These are phyloP conservation scores for Steatocranus sp. DNA, from an alignment of 2,797 vertebrate genomes.

Conservation along the genomic window DNA sequence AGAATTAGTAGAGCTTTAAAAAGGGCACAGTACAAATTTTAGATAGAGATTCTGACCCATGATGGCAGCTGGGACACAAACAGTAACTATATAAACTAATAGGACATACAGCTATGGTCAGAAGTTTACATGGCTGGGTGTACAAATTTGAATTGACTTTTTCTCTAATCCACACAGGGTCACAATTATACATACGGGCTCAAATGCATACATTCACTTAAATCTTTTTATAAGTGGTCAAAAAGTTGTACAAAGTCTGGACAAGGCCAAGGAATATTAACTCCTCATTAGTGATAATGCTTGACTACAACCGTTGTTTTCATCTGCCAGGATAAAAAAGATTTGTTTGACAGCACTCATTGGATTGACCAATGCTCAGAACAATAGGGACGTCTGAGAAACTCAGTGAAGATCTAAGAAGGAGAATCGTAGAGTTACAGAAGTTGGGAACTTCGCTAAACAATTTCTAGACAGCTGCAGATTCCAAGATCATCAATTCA, in stretches of 20 bases:
- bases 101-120: background rate
- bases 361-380: background rate
- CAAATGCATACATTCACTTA: background rate
- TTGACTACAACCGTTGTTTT: background rate
- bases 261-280: background rate
- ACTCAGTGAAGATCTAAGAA: background rate
- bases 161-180: background rate
- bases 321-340: background rate
- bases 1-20: background rate
- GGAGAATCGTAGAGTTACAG: background rate
- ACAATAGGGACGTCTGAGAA: accelerated
- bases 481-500: background rate
- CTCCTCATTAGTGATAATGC: background rate
- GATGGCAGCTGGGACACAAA: background rate
- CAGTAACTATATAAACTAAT: accelerated
- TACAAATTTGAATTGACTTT: background rate
- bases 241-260: background rate
- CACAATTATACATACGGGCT: background rate
- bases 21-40: background rate
- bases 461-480: background rate
- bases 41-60: background rate
- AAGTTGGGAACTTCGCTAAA: background rate
- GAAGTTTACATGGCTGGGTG: background rate
- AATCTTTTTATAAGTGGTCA: background rate
- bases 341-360: background rate